Evolutionary conservation across 2,113 vertebrate species (phyloP).

Genomic region (Emydura subglobosa): DNA sequence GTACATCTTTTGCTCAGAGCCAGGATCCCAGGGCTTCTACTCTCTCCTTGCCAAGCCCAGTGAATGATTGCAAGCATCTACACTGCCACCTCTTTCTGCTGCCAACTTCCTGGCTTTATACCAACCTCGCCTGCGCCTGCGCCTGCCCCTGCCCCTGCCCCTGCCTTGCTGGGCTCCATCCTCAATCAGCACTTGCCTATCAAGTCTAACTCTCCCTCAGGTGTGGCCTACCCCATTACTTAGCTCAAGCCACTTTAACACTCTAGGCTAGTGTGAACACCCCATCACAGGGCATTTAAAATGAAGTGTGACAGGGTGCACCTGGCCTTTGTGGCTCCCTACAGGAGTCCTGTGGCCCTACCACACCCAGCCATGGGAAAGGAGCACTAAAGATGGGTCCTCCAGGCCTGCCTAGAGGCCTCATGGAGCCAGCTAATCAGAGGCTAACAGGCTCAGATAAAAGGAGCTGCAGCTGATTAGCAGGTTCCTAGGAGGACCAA

Average conservation of each 20-base stretch:
- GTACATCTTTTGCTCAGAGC: neutral
- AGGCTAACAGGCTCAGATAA: neutral
- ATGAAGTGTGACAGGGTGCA: neutral
- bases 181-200: neutral
- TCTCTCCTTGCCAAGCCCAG: neutral
- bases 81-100: neutral
- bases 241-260: neutral
- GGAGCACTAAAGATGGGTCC: neutral
- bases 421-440: neutral
- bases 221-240: neutral
- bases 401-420: neutral
- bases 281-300: rapidly evolving
- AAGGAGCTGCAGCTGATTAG: neutral
- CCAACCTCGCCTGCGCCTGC: neutral
- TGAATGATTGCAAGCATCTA: neutral
- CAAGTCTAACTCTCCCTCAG: neutral
- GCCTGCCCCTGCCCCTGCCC: neutral
- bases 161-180: neutral
- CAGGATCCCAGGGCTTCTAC: neutral
- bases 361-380: neutral
- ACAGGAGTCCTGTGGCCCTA: neutral
- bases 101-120: neutral
- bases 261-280: neutral
- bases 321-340: neutral
- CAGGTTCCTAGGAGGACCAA: neutral